A percentile compares a stretch with the other conserved stretches of the same genome.
Evolutionary conservation across 2,888 invertebrate species (phyloP).

Genomic region (Junonia oenone): DNA sequence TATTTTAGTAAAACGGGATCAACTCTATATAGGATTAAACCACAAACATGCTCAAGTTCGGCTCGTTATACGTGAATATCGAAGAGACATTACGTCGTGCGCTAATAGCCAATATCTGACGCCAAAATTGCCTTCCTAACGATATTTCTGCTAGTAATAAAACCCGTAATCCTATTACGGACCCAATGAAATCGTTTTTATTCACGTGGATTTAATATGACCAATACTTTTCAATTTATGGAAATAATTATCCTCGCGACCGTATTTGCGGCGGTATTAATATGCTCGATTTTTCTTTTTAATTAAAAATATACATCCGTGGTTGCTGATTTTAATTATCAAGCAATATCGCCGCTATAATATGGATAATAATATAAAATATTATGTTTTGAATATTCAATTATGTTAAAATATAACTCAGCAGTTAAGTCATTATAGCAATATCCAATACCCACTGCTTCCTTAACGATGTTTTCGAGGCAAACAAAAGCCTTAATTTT

Average conservation of each 20-base stretch:
- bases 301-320: neutral
- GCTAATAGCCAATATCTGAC: conserved; percentile 77
- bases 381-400: neutral
- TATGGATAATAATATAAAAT: too few species aligned
- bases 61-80: conserved; percentile 56
- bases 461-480: conserved; percentile 51
- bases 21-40: conserved; percentile 38
- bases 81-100: conserved; percentile 61
- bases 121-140: conserved; percentile 75
- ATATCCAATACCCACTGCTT: conserved; percentile 19
- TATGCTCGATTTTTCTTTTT: too few species aligned
- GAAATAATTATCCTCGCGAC: neutral
- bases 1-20: conserved; percentile 25
- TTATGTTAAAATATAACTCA: conserved; percentile 4
- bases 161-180: conserved; percentile 70
- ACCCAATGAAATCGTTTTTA: conserved; percentile 51
- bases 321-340: neutral
- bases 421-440: conserved; percentile 18
- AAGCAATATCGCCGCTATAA: neutral
- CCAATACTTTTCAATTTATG: conserved; percentile 8
- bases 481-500: conserved; percentile 57
- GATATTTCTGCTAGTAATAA: conserved; percentile 76
- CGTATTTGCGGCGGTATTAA: neutral
- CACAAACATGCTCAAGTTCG: conserved; percentile 58
- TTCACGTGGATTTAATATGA: conserved; percentile 32